Conservation (phyloP, 2,113 vertebrate species). For the Greenwoodochromis staneri region DNA sequence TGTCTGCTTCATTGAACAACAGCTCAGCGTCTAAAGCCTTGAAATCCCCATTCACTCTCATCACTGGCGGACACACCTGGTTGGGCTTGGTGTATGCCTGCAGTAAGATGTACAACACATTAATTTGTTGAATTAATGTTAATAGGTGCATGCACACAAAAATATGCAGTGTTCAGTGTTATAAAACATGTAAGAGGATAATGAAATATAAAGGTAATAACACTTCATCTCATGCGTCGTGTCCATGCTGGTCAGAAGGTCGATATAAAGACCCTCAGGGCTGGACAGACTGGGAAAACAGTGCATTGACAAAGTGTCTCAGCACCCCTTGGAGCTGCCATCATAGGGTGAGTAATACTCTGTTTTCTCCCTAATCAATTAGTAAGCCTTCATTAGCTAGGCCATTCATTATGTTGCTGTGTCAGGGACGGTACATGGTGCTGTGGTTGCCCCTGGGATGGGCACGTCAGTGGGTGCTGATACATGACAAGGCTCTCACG, state of each 20-base stretch:
- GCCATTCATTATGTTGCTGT: slow-evolving; percentile 62
- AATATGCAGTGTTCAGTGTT: not conserved
- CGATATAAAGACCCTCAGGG: slow-evolving; percentile 26
- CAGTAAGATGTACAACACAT: slow-evolving; percentile 46
- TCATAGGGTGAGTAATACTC: slow-evolving; percentile 67
- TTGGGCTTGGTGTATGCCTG: slow-evolving; percentile 31
- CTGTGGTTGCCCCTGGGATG: slow-evolving; percentile 45
- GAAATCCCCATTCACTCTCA: slow-evolving; percentile 41
- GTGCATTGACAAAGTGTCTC: slow-evolving; percentile 68
- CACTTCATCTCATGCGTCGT: not conserved
- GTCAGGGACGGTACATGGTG: slow-evolving; percentile 46
- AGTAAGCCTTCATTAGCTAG: slow-evolving; percentile 67
- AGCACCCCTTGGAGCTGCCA: slow-evolving; percentile 52
- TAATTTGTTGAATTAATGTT: slow-evolving; percentile 38
- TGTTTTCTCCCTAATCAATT: slow-evolving; percentile 76
- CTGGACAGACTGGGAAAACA: slow-evolving; percentile 32
- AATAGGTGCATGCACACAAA: slow-evolving; percentile 19
- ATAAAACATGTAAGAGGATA: slow-evolving; percentile 25
- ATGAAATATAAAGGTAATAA: slow-evolving; percentile 38
- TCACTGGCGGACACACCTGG: slow-evolving; percentile 57
- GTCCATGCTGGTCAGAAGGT: slow-evolving; percentile 27
- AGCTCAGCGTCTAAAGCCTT: slow-evolving; percentile 29
- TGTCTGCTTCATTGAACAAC: slow-evolving; percentile 52
- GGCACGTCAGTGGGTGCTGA: slow-evolving; percentile 33
- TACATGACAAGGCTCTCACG: slow-evolving; percentile 35